Conservation (phyloP, 2,797 vertebrate genomes). For the Anas bernieri region DNA sequence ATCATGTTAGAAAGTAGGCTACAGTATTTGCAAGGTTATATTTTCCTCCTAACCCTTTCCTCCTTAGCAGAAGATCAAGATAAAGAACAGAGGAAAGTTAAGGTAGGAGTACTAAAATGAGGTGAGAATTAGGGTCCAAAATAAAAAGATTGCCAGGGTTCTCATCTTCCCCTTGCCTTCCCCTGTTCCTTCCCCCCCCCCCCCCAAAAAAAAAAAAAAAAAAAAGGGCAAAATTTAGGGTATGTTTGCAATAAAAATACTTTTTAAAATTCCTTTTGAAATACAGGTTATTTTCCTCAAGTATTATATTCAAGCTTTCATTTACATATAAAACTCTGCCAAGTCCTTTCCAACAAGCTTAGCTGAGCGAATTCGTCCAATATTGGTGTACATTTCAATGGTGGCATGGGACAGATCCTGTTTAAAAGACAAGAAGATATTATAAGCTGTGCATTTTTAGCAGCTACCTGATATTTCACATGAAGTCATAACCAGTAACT, state of each 20-base stretch:
- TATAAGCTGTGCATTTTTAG: background rate
- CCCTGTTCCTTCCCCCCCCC: too few relatives aligned
- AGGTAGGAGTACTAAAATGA: background rate
- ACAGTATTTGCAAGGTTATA: background rate
- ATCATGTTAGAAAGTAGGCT: background rate
- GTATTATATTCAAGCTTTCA: background rate
- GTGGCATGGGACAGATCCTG: slow-evolving; percentile 95
- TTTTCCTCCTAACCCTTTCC: background rate
- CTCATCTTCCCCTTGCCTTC: background rate
- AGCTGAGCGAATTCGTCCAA: slow-evolving; percentile 91
- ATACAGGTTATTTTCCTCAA: background rate
- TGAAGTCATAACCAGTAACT: background rate
- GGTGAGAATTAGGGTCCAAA: background rate
- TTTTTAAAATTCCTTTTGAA: background rate
- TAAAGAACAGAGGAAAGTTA: background rate
- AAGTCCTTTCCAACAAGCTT: slow-evolving; percentile 94
- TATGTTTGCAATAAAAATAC: background rate
- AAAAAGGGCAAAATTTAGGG: background rate
- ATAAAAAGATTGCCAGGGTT: background rate
- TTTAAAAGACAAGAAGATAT: slow-evolving; percentile 10
- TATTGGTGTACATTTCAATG: slow-evolving; percentile 94
- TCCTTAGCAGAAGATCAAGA: background rate
- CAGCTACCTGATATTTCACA: background rate
- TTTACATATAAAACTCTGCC: slow-evolving; percentile 98
- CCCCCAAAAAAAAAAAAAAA: background rate